Evolutionary conservation across 2,113 vertebrate species (phyloP), one percentile per base, ranked within the genome.

Genomic region (Aphelocoma coerulescens): DNA sequence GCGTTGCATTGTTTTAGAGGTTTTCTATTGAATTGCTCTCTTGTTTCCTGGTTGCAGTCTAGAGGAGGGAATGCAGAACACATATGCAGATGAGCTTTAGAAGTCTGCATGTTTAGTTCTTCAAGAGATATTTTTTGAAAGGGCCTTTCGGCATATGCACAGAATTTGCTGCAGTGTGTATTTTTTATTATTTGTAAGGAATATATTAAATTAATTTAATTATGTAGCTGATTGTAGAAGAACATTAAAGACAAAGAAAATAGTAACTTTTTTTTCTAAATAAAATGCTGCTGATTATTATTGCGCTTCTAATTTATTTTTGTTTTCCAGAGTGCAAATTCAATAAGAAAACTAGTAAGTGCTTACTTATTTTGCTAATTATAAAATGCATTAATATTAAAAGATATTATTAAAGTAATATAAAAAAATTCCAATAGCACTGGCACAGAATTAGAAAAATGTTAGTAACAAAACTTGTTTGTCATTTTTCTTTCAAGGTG

Each of bases 301-400:
- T 33, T 71, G 12, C 14, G 84, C 13, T 72, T 94, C 66, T 96
- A 92, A 96, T 68, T 44, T 74, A 14, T 52, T 91, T 94, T 80
- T 63, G 5, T 93, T 96, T 98, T 98, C 15, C 97, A 99, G 99
- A 99, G 99, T 95, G 99, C 98, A 79, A 99, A 99, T 98, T 99
- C 99, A 91, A 98, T 99, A 96, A 98, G 98, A 97, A 98, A 99
- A 68, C 97, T 98, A 86, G 99, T 99, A 93, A 99, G 99, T 99
- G 98, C 61, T 76, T 87, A 46, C 32, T 74, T 49, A 8, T 71
- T 95, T 96, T 92, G 13, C 15, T 88, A 89, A 85, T 48, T 77
- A 44, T 82, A 89, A 93, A 82, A 37, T 68, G 65, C 3, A 27
- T 72, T 73, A 58, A 39, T 90, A 39, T 27, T 67, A 16, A 28